Conservation (phyloP, 2,797 vertebrate species). For the Discoglossus pictus region DNA sequence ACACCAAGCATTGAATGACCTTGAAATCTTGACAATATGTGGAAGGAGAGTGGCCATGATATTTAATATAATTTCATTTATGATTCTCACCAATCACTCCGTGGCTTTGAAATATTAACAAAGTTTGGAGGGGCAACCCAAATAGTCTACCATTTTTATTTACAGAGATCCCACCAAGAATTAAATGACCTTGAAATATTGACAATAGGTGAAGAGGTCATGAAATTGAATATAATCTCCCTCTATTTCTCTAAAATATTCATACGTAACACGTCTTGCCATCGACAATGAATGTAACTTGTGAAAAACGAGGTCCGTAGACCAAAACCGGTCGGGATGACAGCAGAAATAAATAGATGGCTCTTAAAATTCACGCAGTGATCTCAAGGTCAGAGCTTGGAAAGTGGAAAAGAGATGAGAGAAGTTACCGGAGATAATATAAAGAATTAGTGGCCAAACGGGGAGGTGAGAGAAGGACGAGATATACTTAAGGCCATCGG, state of each 20-base stretch:
- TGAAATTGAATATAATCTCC: too few relatives aligned
- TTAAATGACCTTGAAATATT: too few relatives aligned
- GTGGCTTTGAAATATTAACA: too few relatives aligned
- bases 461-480: constrained; percentile 6
- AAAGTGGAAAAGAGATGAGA: constrained; percentile 29
- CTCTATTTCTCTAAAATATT: constrained; percentile 16
- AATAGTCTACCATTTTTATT: too few relatives aligned
- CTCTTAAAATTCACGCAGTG: constrained; percentile 45
- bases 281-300: constrained; percentile 7
- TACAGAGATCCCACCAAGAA: too few relatives aligned
- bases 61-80: too few relatives aligned
- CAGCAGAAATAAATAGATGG: constrained; percentile 44
- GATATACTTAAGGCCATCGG: neutral
- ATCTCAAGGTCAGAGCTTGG: constrained; percentile 41
- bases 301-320: constrained; percentile 24
- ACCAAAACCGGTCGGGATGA: constrained; percentile 25
- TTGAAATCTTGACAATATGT: too few relatives aligned
- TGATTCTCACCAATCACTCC: too few relatives aligned
- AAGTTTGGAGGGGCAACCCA: too few relatives aligned
- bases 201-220: too few relatives aligned
- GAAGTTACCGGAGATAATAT: constrained; percentile 18
- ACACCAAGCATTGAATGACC: too few relatives aligned
- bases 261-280: constrained; percentile 29
- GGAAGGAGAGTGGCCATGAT: too few relatives aligned
- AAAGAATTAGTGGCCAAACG: constrained; percentile 18